Percentiles rank a stretch among this genome's conserved stretches.
Evolutionary conservation across 1,140 invertebrate species (phyloP).

Genomic region (Arctopsyche grandis): DNA sequence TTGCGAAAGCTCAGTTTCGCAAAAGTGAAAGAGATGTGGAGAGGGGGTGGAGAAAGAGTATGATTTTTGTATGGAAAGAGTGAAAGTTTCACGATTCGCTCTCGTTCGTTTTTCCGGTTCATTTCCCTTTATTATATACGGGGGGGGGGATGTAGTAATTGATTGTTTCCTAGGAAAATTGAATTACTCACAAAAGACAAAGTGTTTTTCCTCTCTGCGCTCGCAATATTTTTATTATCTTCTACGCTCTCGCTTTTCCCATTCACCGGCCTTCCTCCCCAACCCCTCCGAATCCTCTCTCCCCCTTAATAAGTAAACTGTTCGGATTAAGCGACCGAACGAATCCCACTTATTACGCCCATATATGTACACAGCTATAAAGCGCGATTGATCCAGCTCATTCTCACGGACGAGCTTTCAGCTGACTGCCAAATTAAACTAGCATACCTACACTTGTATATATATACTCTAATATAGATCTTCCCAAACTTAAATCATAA

Average conservation of each 20-base stretch:
- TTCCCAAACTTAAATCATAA: too few relatives aligned
- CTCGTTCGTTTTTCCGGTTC: conserved; percentile 45
- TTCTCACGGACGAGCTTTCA: too few relatives aligned
- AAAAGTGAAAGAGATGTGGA: too few relatives aligned
- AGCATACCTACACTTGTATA: too few relatives aligned
- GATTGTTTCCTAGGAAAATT: conserved; percentile 47
- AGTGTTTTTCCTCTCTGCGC: conserved; percentile 28
- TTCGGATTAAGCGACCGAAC: conserved; percentile 28
- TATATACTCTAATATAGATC: too few relatives aligned
- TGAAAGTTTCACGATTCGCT: conserved; percentile 8
- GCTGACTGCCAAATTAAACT: too few relatives aligned
- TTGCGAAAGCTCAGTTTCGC: too few relatives aligned
- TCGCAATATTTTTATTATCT: conserved; percentile 42
- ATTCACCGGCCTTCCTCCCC: background rate
- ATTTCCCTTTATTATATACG: conserved; percentile 45
- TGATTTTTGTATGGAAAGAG: background rate
- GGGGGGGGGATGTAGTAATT: conserved; percentile 28
- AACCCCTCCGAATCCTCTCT: background rate
- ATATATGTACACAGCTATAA: background rate
- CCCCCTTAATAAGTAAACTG: conserved; percentile 26
- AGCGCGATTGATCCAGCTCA: background rate
- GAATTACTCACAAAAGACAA: conserved; percentile 46
- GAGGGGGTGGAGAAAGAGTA: too few relatives aligned
- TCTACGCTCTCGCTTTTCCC: conserved; percentile 17
- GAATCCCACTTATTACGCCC: conserved; percentile 15